Percentiles rank a stretch among this genome's conserved stretches.
Evolutionary conservation across 2,888 invertebrate genomes (phyloP).

Genomic region (Agonopterix heracliana): DNA sequence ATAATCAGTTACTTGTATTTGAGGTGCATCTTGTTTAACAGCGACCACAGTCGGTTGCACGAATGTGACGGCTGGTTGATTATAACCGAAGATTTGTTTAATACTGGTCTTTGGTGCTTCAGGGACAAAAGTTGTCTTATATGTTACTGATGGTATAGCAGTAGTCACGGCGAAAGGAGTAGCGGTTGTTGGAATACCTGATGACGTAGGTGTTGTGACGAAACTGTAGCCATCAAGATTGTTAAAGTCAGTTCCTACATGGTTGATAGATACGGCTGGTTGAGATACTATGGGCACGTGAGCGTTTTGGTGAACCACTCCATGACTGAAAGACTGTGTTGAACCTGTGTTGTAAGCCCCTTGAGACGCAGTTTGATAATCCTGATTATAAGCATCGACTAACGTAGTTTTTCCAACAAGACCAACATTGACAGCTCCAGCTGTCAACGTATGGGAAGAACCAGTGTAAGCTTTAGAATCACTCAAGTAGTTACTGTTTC

Average conservation of each 20-base stretch:
- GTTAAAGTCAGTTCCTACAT: conserved; percentile 50
- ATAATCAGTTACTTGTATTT: conserved; percentile 39
- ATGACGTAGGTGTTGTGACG: conserved; percentile 60
- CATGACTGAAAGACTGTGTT: conserved; percentile 23
- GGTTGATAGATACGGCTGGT: conserved; percentile 56
- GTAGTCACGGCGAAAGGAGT: conserved; percentile 58
- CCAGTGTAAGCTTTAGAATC: conserved; percentile 51
- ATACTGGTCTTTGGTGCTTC: conserved; percentile 55
- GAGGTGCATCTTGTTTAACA: conserved; percentile 41
- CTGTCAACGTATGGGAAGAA: conserved; percentile 57
- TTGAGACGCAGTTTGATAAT: conserved; percentile 41
- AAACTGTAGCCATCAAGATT: conserved; percentile 54
- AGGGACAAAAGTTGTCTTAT: conserved; percentile 56
- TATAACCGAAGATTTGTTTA: conserved; percentile 61
- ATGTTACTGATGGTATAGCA: conserved; percentile 44
- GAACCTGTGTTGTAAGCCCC: conserved; percentile 30
- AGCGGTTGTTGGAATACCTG: conserved; percentile 60
- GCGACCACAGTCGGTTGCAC: conserved; percentile 54
- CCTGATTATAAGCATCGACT: conserved; percentile 47
- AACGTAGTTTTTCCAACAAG: conserved; percentile 68
- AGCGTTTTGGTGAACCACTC: conserved; percentile 31
- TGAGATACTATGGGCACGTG: conserved; percentile 47
- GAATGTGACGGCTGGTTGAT: conserved; percentile 60
- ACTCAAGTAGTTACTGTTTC: conserved; percentile 48
- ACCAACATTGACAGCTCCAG: conserved; percentile 66